Evolutionary conservation across 2,113 vertebrate genomes (phyloP).

Genomic region (Mormyrus iriodes): DNA sequence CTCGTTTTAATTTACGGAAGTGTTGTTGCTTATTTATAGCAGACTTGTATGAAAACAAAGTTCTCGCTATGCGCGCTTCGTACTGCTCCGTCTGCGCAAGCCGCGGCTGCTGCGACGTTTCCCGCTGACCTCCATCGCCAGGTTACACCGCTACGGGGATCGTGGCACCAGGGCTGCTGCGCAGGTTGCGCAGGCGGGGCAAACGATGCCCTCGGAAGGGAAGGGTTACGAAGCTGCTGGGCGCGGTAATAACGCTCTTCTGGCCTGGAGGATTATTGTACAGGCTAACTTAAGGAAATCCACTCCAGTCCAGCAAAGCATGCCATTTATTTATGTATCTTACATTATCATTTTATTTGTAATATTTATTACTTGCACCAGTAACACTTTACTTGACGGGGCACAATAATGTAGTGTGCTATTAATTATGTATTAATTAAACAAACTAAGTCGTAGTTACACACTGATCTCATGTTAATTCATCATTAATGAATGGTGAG

Average conservation of each 20-base stretch:
- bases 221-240: neutral
- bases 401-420: neutral
- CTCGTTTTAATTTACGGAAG: neutral
- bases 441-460: neutral
- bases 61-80: neutral
- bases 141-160: neutral
- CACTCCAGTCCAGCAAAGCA: neutral
- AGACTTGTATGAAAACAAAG: neutral
- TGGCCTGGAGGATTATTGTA: slow-evolving; percentile 5
- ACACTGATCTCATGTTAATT: neutral
- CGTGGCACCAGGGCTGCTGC: neutral
- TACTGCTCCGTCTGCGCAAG: neutral
- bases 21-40: neutral
- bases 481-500: neutral
- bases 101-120: neutral
- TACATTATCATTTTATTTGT: neutral
- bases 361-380: neutral
- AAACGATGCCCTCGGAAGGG: neutral
- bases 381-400: neutral
- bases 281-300: slow-evolving; percentile 2
- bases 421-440: neutral
- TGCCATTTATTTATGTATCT: neutral
- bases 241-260: neutral
- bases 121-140: neutral
- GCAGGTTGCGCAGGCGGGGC: neutral